Evolutionary conservation across 1,140 invertebrate species (phyloP).

Genomic region (Vanessa atalanta): DNA sequence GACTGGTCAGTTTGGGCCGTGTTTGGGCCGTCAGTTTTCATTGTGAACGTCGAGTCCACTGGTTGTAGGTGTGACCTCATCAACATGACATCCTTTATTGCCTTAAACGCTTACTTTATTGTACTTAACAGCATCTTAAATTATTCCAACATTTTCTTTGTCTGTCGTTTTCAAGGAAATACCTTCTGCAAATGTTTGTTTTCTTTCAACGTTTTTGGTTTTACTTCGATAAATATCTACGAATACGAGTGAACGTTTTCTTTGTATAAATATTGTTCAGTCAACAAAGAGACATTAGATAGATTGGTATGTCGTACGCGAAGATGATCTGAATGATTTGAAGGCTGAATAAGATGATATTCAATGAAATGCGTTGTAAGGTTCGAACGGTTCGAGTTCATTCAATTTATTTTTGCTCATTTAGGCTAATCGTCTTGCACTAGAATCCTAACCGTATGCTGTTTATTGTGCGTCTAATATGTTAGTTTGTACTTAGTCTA

Average conservation of each 20-base stretch:
- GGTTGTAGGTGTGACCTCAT: constrained; percentile 49
- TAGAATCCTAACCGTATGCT: constrained; percentile 36
- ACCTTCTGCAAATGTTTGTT: background rate
- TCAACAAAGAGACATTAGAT: constrained; percentile 39
- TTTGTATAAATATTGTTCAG: constrained; percentile 19
- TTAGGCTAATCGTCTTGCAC: constrained; percentile 40
- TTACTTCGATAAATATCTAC: constrained; percentile 8
- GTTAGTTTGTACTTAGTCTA: background rate
- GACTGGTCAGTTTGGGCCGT: constrained; percentile 21
- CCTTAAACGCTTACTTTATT: constrained; percentile 37
- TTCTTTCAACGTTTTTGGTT: background rate
- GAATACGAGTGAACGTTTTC: background rate
- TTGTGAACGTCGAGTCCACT: constrained; percentile 47
- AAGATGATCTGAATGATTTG: constrained; percentile 37
- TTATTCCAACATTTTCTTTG: constrained; percentile 23
- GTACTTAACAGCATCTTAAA: constrained; percentile 27
- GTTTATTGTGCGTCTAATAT: constrained; percentile 26
- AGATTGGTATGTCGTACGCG: constrained; percentile 33
- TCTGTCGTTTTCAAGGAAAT: constrained; percentile 8
- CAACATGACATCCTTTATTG: constrained; percentile 50
- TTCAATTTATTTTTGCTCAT: constrained; percentile 43
- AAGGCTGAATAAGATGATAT: constrained; percentile 37
- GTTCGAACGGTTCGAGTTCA: constrained; percentile 34
- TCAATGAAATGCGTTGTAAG: constrained; percentile 41
- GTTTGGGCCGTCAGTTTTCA: constrained; percentile 41